phyloP scores from a whole-genome alignment of 2,797 vertebrate genomes.

The Microctenopoma steveboyesi region DNA sequence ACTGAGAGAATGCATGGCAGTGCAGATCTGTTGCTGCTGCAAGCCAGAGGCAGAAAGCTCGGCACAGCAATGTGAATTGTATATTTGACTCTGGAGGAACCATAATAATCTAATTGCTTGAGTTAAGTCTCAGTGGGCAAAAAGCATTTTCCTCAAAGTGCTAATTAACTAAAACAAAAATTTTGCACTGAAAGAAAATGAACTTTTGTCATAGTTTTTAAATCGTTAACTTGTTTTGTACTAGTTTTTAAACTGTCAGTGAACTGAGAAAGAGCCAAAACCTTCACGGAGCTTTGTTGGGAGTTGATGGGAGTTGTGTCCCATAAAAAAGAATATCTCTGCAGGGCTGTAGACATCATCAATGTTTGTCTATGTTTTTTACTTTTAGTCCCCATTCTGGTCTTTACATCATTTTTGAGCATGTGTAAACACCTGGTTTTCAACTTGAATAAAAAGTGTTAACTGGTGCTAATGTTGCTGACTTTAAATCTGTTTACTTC shows the following conservation, averaged over 20 bases:
- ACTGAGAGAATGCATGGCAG: constrained; percentile 29
- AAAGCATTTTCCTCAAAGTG: not conserved
- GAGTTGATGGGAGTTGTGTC: too few relatives aligned
- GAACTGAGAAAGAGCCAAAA: too few relatives aligned
- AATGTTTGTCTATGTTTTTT: too few relatives aligned
- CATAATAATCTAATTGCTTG: constrained; percentile 16
- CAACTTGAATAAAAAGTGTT: too few relatives aligned
- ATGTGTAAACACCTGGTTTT: too few relatives aligned
- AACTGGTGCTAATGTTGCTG: not conserved
- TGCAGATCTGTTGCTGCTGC: constrained; percentile 29
- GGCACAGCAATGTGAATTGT: constrained; percentile 35
- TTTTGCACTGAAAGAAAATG: constrained; percentile 1
- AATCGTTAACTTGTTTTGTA: not conserved
- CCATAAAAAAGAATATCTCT: too few relatives aligned
- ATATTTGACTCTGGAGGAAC: constrained; percentile 42
- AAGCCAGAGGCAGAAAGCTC: constrained; percentile 29
- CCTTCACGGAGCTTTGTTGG: too few relatives aligned
- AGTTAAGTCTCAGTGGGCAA: constrained; percentile 16
- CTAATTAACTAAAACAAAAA: constrained; percentile 18
- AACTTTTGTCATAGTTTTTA: constrained; percentile 11
- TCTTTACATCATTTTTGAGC: too few relatives aligned
- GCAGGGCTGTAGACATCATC: too few relatives aligned
- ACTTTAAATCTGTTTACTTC: too few relatives aligned
- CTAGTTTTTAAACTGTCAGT: not conserved
- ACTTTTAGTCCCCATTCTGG: not conserved